Conservation (phyloP, 2,113 vertebrate genomes). For the Perca flavescens region DNA sequence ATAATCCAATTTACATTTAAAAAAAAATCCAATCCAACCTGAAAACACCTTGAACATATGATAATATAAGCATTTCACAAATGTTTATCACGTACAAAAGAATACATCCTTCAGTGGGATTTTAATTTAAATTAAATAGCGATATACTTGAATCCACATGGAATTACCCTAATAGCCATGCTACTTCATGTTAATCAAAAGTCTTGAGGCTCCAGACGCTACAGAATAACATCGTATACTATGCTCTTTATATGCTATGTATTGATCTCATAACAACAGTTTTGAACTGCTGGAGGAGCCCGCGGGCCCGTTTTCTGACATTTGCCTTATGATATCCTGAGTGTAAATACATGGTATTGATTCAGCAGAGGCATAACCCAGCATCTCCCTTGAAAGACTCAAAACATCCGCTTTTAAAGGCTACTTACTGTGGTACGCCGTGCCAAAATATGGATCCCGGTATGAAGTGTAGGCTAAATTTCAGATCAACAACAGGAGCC, state of each 20-base stretch:
- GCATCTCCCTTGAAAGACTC: constrained; percentile 51
- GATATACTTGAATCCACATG: neutral
- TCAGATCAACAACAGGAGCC: constrained; percentile 64
- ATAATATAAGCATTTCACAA: neutral
- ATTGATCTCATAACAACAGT: constrained; percentile 61
- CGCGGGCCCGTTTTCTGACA: constrained; percentile 63
- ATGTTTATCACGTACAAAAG: neutral
- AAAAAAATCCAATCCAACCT: neutral
- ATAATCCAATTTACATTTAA: neutral
- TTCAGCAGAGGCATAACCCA: constrained; percentile 45
- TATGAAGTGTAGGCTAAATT: constrained; percentile 58
- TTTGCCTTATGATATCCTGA: constrained; percentile 58
- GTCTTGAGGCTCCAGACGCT: constrained; percentile 25
- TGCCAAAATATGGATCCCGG: constrained; percentile 71
- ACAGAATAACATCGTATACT: constrained; percentile 8
- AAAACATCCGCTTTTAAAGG: constrained; percentile 58
- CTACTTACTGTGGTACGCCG: constrained; percentile 75
- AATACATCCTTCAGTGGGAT: neutral
- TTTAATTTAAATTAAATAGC: constrained; percentile 1
- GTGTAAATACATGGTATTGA: constrained; percentile 71
- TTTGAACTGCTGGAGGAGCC: constrained; percentile 64
- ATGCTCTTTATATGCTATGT: neutral
- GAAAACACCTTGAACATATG: neutral
- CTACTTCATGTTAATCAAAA: constrained; percentile 52
- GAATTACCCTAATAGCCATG: neutral